Evolutionary conservation across 2,888 invertebrate species (phyloP), one percentile per base, ranked within the genome.

Genomic region (Campoplex nolae): DNA sequence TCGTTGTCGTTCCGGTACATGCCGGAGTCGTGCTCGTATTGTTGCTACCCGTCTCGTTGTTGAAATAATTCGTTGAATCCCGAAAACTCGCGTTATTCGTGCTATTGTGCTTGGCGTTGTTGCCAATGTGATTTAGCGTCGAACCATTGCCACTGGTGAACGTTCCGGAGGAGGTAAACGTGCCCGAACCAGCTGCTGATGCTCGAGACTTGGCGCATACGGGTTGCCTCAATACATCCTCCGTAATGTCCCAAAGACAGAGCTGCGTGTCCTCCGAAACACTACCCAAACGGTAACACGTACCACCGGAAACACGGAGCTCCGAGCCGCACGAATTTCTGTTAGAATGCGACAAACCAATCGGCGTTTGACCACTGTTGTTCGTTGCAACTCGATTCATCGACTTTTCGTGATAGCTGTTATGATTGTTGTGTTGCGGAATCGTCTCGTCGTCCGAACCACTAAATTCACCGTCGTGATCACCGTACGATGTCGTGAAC

Each of bases 231-330:
- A 99, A 95, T 84, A 99, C 97, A 93, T 99, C 99, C 94, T 99
- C 99, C 18, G 99, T 99, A 86, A 99, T 96, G 94, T 99, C 99
- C 99, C 99, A 99, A 89, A 99, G 95, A 95, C 99, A 99, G 89
- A 99, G 95, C 94, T 99, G 98, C 67, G 99, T 99, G 95, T 99
- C 99, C 94, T 99, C 99, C 51, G 99, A 98, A 1, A 99, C 99
- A 88, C 98, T 98, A 48, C 99, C 99, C 88, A 99, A 95, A 89
- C 98, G 95, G 94, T 98, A 98, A 92, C 97, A 97, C 42, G 97
- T 96, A 1, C 96, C 95, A 67, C 94, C 93, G 2, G 94, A 91
- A 78, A 94, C 94, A 70, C 93, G 92, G 51, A 94, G 89, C 80
- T 95, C 95, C 2, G 95, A 94, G 54, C 94, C 93, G 78, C 93